phyloP scores from a whole-genome alignment of 2,888 invertebrate genomes.

The Hirudinaria manillensis region DNA sequence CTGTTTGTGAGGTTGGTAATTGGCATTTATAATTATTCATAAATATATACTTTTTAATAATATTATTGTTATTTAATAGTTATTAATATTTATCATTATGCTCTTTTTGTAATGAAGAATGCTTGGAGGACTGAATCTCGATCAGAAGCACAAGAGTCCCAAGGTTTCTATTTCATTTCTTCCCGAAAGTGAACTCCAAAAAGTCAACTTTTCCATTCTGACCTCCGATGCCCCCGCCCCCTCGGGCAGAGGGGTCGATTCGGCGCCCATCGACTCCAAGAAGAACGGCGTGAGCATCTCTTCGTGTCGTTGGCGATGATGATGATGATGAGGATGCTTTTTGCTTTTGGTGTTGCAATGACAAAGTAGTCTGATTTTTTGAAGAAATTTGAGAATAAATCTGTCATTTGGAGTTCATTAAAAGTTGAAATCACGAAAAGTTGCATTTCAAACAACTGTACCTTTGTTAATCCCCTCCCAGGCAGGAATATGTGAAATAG shows the following conservation, averaged over 20 bases:
- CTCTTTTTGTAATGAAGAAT: slow-evolving; percentile 15
- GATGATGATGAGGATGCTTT: no score
- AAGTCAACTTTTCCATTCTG: not conserved
- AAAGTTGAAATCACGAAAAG: no score
- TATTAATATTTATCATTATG: not conserved
- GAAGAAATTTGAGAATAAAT: no score
- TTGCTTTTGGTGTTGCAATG: not conserved
- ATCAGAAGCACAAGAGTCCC: slow-evolving; percentile 17
- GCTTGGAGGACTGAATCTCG: slow-evolving; percentile 28
- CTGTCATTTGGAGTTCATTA: no score
- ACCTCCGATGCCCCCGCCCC: not conserved
- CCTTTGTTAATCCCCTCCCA: no score
- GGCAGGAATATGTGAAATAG: slow-evolving; percentile 22
- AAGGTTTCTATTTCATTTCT: slow-evolving; percentile 14
- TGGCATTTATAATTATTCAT: not conserved
- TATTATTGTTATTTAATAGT: not conserved
- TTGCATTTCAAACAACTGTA: no score
- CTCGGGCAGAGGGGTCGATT: not conserved
- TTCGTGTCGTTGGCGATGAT: not conserved
- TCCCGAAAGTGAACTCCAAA: slow-evolving; percentile 21
- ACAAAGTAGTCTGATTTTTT: not conserved
- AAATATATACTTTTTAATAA: not conserved
- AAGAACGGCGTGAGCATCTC: not conserved
- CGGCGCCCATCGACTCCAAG: not conserved
- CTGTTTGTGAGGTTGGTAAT: slow-evolving; percentile 34